These are phyloP conservation scores for Gymnopithys bicolor DNA, from an alignment of 2,797 vertebrate species.

Conservation along the genomic window DNA sequence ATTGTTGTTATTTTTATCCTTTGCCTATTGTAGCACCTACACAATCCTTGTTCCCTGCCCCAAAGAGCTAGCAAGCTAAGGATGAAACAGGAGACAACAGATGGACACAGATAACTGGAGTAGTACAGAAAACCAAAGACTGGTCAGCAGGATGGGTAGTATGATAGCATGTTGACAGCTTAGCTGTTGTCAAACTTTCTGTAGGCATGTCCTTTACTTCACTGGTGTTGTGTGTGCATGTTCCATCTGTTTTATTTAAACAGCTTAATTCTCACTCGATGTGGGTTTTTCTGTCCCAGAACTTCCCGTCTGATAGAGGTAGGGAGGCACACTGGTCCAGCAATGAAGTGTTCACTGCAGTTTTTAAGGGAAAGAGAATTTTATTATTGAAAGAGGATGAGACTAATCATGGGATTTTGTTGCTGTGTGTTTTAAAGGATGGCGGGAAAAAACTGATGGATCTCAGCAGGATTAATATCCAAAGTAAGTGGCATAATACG, in stretches of 20 bases:
- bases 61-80: constrained; percentile 6
- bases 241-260: constrained; percentile 63
- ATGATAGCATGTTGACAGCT: constrained; percentile 52
- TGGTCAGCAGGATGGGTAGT: constrained; percentile 56
- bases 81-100: constrained; percentile 54
- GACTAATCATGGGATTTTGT: neutral
- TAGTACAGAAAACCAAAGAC: constrained; percentile 44
- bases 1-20: constrained; percentile 27
- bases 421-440: neutral
- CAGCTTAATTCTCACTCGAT: constrained; percentile 6
- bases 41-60: constrained; percentile 30
- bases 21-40: constrained; percentile 41
- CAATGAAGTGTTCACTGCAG: neutral
- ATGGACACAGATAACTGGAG: constrained; percentile 61
- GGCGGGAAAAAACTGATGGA: neutral
- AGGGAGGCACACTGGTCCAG: neutral
- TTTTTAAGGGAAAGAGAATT: neutral
- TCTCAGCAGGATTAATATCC: neutral
- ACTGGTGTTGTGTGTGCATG: neutral
- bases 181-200: constrained; percentile 57
- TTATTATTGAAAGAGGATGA: neutral
- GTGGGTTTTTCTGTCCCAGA: neutral
- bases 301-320: neutral
- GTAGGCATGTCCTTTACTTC: constrained; percentile 43
- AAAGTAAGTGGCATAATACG: neutral